phyloP scores from a whole-genome alignment of 2,113 vertebrate genomes.

The Phasianus colchicus region DNA sequence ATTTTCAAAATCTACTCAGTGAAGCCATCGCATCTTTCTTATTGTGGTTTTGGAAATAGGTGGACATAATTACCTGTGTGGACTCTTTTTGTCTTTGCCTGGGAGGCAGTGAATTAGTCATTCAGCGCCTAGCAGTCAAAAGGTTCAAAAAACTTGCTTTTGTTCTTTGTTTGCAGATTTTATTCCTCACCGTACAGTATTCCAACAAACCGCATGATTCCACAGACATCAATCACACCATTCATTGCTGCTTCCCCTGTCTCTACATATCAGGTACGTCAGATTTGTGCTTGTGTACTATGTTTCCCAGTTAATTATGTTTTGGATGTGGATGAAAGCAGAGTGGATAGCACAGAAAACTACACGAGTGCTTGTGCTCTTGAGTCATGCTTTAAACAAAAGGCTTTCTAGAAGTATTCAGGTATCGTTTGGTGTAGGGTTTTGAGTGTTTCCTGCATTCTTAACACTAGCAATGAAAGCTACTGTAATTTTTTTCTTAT shows the following conservation, averaged over 20 bases:
- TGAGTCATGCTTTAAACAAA: constrained; percentile 12
- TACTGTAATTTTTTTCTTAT: not conserved
- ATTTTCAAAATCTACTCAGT: constrained; percentile 34
- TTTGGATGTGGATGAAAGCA: constrained; percentile 36
- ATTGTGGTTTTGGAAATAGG: constrained; percentile 37
- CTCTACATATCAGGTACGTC: constrained; percentile 97
- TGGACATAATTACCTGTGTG: constrained; percentile 25
- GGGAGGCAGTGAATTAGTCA: constrained; percentile 32
- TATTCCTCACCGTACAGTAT: constrained; percentile 98
- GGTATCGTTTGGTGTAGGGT: not conserved
- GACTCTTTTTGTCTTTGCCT: constrained; percentile 15
- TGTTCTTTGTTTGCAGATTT: constrained; percentile 89
- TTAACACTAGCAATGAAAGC: not conserved
- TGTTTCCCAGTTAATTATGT: constrained; percentile 15
- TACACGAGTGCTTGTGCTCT: not conserved
- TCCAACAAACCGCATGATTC: constrained; percentile 98
- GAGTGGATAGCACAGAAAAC: not conserved
- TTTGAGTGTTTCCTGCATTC: constrained; percentile 1
- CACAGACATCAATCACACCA: constrained; percentile 97
- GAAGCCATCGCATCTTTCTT: constrained; percentile 32
- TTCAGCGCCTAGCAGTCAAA: constrained; percentile 8
- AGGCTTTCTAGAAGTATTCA: not conserved
- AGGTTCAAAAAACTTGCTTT: constrained; percentile 66
- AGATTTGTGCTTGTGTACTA: constrained; percentile 28
- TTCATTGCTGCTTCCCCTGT: constrained; percentile 98